Evolutionary conservation across 1,140 invertebrate species (phyloP), one percentile per base, ranked within the genome.

Genomic region (Papilio polytes): DNA sequence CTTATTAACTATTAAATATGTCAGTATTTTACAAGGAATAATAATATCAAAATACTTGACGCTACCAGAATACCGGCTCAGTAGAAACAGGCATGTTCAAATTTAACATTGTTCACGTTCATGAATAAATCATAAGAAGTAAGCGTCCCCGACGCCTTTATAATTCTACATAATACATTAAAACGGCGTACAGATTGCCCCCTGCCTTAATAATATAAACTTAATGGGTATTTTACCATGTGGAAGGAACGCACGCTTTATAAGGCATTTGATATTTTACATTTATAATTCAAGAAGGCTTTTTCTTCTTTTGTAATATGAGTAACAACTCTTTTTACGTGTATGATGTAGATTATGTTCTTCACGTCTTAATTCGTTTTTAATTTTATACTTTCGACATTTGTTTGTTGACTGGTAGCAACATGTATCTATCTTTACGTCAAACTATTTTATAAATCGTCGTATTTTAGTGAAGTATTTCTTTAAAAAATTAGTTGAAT

Each of bases 81-180:
- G 87, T 89, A 91, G 88, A 87, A 91, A 88, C 88, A 89, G 89
- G 91, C 91, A 90, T 92, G 90, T 91, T 94, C 89, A 93, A 94
- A 94, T 93, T 92, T 91, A 90, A 89, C 90, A 87, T 91, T 90
- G 89, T 89, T 90, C 89, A 85, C 87, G 86, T 91, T 94, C 92
- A 94, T 94, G 93, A 94, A 94, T 94, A 94, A 94, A 94, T 94
- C 93, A 94, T 94, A 94, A 92, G 90, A 93, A 93, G 88, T 93
- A 91, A 91, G 88, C 88, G 88, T 86, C 89, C 89, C 88, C 88
- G 83, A 86, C 89, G 92, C 93, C 92, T 92, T 94, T 92, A 91
- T 94, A 94, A 94, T 94, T 92, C 92, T 94, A 94, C 91, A 93
- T 94, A 94, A 94, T 94, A 94, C 93, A 94, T 94, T 94, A 93